These are phyloP conservation scores for Leptocoma aspasia DNA, from an alignment of 2,113 vertebrate genomes.

Conservation along the genomic window DNA sequence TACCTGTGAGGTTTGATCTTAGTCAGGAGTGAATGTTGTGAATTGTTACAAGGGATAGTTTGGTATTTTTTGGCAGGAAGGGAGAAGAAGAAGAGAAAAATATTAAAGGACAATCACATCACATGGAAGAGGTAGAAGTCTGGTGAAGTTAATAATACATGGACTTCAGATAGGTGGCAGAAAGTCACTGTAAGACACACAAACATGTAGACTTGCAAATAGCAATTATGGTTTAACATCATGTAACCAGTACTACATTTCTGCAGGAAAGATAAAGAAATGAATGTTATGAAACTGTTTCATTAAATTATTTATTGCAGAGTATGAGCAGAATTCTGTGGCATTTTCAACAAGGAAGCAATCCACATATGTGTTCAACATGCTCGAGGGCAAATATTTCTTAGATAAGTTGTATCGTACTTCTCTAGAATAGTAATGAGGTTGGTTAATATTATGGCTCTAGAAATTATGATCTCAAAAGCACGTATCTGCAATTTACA, in stretches of 20 bases:
- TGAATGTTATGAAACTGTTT: not conserved
- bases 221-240: not conserved
- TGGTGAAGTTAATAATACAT: not conserved
- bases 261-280: not conserved
- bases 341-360: not conserved
- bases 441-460: not conserved
- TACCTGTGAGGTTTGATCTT: not conserved
- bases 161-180: not conserved
- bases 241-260: not conserved
- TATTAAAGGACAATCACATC: not conserved
- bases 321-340: not conserved
- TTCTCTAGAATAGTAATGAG: not conserved
- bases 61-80: accelerated
- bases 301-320: not conserved
- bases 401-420: not conserved
- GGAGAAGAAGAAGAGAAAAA: not conserved
- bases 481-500: not conserved
- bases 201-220: not conserved
- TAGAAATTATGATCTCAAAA: not conserved
- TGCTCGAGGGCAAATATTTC: not conserved
- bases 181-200: not conserved
- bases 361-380: not conserved
- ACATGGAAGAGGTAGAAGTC: not conserved
- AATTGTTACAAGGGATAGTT: not conserved
- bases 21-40: not conserved